A percentile compares a stretch with the other conserved stretches of the same genome.
phyloP scores from a whole-genome alignment of 2,797 vertebrate genomes.

The Morus bassanus region DNA sequence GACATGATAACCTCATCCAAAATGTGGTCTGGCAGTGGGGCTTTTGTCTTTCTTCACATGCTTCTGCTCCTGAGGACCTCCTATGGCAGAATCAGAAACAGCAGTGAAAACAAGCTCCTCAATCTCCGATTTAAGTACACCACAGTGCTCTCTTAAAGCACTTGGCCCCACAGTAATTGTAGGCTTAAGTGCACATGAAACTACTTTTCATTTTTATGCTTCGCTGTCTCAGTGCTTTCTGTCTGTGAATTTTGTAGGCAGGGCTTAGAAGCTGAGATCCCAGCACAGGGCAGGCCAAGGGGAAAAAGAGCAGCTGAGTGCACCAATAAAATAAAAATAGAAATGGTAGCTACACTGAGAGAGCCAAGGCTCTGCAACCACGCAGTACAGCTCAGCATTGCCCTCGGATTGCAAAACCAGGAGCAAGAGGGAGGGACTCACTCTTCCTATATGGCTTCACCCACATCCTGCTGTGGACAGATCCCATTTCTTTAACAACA shows the following conservation, averaged over 20 bases:
- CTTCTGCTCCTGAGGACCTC: background rate
- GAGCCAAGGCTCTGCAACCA: background rate
- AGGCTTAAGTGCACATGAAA: background rate
- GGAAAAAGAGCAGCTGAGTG: background rate
- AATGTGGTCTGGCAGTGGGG: background rate
- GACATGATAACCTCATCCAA: background rate
- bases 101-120: background rate
- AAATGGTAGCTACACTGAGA: background rate
- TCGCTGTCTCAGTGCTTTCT: background rate
- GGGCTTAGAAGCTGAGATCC: background rate
- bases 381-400: background rate
- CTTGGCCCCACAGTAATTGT: background rate
- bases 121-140: fast-evolving
- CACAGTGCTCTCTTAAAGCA: background rate
- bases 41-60: background rate
- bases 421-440: background rate
- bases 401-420: background rate
- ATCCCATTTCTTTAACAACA: background rate
- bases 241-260: background rate
- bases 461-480: background rate
- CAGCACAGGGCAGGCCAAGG: background rate
- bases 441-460: background rate
- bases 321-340: slow-evolving; percentile 14
- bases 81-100: background rate
- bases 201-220: background rate